These are phyloP conservation scores for Festucalex cinctus DNA, from an alignment of 2,113 vertebrate genomes.

Conservation along the genomic window DNA sequence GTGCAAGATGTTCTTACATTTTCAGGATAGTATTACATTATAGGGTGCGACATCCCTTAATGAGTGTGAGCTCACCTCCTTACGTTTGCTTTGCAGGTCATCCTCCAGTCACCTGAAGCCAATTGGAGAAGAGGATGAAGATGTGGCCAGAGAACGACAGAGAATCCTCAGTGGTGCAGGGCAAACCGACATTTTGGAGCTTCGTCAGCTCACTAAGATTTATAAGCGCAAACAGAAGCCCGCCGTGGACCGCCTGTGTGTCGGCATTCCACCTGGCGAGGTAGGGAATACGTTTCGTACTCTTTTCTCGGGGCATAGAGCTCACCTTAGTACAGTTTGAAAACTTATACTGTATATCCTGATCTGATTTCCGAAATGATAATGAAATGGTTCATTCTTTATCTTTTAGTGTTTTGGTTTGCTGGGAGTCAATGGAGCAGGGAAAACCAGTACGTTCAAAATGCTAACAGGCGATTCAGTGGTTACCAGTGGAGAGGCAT, in stretches of 20 bases:
- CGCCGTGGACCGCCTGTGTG: conserved; percentile 92
- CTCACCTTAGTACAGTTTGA: neutral
- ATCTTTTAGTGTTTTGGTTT: conserved; percentile 90
- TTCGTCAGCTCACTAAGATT: conserved; percentile 91
- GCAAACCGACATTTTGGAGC: conserved; percentile 90
- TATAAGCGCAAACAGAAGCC: conserved; percentile 95
- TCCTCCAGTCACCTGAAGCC: conserved; percentile 82
- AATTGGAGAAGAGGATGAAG: conserved; percentile 92
- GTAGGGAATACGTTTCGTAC: conserved; percentile 63
- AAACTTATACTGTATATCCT: neutral
- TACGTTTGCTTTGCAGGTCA: conserved; percentile 65
- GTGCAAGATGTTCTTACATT: too few species aligned
- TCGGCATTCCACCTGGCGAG: conserved; percentile 96
- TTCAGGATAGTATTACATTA: too few species aligned
- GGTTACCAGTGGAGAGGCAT: conserved; percentile 90
- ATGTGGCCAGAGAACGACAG: conserved; percentile 92
- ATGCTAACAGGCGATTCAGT: conserved; percentile 95
- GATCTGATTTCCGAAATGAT: neutral
- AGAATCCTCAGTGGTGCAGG: conserved; percentile 89
- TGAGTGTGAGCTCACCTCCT: conserved; percentile 1
- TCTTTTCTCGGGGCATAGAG: neutral
- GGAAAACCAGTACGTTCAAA: conserved; percentile 97
- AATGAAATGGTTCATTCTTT: neutral
- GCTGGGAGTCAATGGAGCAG: conserved; percentile 94
- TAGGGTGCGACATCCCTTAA: neutral